Base-by-base conservation (phyloP, 2,113 vertebrate species). In the Helogale parvula region DNA sequence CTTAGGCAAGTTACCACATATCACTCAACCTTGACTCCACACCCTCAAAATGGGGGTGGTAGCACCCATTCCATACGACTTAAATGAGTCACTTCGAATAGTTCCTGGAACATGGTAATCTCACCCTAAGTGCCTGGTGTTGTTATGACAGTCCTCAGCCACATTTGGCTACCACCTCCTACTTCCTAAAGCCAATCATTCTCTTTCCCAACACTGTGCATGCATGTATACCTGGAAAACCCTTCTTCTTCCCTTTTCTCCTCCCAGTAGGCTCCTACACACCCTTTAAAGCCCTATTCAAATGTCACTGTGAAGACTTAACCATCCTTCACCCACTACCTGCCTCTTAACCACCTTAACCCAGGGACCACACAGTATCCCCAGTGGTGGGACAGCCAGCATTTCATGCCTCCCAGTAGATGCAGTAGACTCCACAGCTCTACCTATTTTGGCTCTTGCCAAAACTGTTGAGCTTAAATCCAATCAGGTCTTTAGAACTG, bases 21-120 rank as follows among this genome's bases (percentile, higher is more conserved):
- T 15, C 47, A 17, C 76, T 57, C 54, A 84, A 76, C 47, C 16
- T 25, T 76, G 71, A 38, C 80, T 91, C 76, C 69, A 80, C 65
- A 91, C 92, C 57, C 66, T 79, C 63, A 63, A 85, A 85, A 79
- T 65, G 57, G 52, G 35, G 77, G n/a, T 0, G 47, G 92, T n/a
- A 66, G 47, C 45, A 47, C 35, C 31, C 52, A 65, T 33, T 45
- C 27, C 41, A 1, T 16, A 74, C 82, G 79, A 93, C 76, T 69
- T 35, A 71, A 66, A n/a, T 97, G 93, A 98, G 81, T 92, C 94
- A 97, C 68, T 90, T 87, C 66, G 50, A 2, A 27, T 54, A 69
- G 80, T 94, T 94, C 86, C 93, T 68, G 86, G 94, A 97, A 93
- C 63, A 45, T 1, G 52, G 74, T 72, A 79, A 83, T 60, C 27